A percentile compares a stretch with the other conserved stretches of the same genome.
Conservation (phyloP, 1,140 invertebrate species). For the Aphis gossypii region DNA sequence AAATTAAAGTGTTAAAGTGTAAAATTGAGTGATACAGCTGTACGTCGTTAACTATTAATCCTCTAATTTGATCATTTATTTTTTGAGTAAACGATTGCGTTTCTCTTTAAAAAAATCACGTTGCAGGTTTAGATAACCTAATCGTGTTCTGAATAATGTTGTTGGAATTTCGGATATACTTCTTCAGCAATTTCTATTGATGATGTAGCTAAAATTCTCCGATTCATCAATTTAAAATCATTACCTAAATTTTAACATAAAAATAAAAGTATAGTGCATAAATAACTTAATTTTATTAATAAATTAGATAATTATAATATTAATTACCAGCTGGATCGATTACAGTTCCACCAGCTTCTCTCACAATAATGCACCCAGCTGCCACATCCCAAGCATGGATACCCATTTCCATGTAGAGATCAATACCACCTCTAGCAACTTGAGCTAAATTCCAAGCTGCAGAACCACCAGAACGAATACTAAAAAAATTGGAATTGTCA, state of each 20-base stretch:
- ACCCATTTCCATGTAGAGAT: slow-evolving; percentile 90
- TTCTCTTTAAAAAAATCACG: too few relatives aligned
- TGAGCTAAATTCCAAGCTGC: slow-evolving; percentile 92
- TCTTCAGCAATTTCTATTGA: slow-evolving; percentile 76
- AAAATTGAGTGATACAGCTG: too few relatives aligned
- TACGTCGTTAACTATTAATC: too few relatives aligned
- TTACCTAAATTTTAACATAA: slow-evolving; percentile 69
- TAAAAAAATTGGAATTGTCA: slow-evolving; percentile 63
- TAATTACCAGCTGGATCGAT: slow-evolving; percentile 80
- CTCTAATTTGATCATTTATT: too few relatives aligned
- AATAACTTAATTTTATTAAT: not conserved
- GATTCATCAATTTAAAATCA: slow-evolving; percentile 79
- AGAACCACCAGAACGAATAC: slow-evolving; percentile 83
- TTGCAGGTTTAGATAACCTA: slow-evolving; percentile 58
- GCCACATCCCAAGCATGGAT: slow-evolving; percentile 92
- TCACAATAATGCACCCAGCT: slow-evolving; percentile 83
- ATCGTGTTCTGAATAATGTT: slow-evolving; percentile 75
- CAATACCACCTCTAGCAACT: slow-evolving; percentile 85
- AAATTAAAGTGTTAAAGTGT: too few relatives aligned
- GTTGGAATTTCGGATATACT: slow-evolving; percentile 71
- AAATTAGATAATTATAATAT: not conserved
- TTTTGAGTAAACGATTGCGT: too few relatives aligned
- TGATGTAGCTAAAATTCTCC: slow-evolving; percentile 81
- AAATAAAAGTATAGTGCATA: not conserved
- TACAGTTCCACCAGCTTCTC: slow-evolving; percentile 90